Evolutionary conservation across 2,113 vertebrate species (phyloP).

Genomic region (Menura novaehollandiae): DNA sequence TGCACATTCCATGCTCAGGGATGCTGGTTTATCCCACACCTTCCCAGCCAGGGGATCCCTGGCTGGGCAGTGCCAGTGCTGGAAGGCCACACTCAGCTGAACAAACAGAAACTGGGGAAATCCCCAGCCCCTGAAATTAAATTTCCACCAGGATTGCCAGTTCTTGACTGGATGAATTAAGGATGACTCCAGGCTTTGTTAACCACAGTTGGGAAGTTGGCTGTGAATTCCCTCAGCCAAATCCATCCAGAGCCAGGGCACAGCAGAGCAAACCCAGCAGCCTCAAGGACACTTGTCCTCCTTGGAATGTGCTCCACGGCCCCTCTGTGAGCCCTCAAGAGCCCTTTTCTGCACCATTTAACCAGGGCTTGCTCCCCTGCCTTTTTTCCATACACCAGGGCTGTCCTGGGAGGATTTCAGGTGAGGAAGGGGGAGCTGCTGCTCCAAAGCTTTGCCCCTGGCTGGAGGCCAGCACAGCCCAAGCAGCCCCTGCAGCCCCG

Average conservation of each 20-base stretch:
- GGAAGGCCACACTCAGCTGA: neutral
- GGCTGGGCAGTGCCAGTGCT: neutral
- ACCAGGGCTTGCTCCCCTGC: rapidly evolving
- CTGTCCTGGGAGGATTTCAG: neutral
- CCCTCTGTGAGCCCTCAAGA: neutral
- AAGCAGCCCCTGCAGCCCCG: neutral
- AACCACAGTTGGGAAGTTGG: neutral
- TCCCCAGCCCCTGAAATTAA: rapidly evolving
- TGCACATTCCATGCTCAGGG: neutral
- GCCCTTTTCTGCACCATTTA: rapidly evolving
- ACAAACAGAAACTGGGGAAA: neutral
- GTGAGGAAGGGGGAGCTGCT: neutral
- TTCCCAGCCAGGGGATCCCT: neutral
- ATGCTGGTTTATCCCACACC: neutral
- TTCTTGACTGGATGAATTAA: rapidly evolving
- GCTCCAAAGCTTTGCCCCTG: neutral
- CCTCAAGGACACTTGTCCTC: neutral
- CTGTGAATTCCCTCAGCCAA: neutral
- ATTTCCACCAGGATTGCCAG: neutral
- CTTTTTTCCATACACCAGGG: rapidly evolving
- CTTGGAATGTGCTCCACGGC: rapidly evolving
- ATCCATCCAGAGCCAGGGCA: neutral
- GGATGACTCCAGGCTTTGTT: neutral
- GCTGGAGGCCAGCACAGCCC: rapidly evolving
- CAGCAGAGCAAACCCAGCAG: neutral